A percentile compares a stretch with the other conserved stretches of the same genome.
These are phyloP conservation scores for Sebastes hopkinsi DNA, from an alignment of 2,797 vertebrate genomes.

Conservation along the genomic window DNA sequence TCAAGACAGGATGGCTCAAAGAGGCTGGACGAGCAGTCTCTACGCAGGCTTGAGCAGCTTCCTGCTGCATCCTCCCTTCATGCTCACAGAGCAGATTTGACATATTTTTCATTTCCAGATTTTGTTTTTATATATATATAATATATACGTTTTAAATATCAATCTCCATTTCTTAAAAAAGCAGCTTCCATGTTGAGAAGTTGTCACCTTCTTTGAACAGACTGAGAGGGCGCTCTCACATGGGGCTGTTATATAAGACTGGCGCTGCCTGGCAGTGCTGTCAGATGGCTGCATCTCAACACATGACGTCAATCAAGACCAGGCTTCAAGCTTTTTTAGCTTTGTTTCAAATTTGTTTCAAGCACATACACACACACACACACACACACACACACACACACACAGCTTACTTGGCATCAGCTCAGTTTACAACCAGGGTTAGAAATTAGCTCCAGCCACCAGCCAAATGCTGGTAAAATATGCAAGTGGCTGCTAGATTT, in stretches of 20 bases:
- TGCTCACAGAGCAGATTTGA: not conserved
- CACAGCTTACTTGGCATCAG: constrained; percentile 2
- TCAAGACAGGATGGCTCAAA: constrained; percentile 64
- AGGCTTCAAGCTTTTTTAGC: constrained; percentile 17
- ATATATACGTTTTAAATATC: constrained; percentile 9
- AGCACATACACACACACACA: not conserved
- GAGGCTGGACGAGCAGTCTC: constrained; percentile 47
- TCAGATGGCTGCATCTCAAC: constrained; percentile 44
- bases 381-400: not conserved
- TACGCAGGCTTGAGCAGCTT: constrained; percentile 16
- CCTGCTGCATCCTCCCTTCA: constrained; percentile 6
- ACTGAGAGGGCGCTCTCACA: constrained; percentile 26
- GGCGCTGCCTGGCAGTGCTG: constrained; percentile 39
- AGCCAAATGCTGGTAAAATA: too few species aligned
- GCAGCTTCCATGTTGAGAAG: constrained; percentile 26
- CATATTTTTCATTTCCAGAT: not conserved
- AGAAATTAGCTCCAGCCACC: too few species aligned
- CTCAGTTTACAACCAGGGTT: not conserved
- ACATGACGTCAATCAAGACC: constrained; percentile 38
- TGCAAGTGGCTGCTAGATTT: too few species aligned
- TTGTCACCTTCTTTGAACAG: constrained; percentile 33
- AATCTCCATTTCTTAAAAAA: not conserved
- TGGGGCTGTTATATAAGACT: constrained; percentile 33
- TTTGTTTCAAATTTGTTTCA: constrained; percentile 28
- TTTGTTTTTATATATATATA: not conserved